Evolutionary conservation across 2,113 vertebrate species (phyloP), one percentile per base, ranked within the genome.

Genomic region (Tachysurus fulvidraco): DNA sequence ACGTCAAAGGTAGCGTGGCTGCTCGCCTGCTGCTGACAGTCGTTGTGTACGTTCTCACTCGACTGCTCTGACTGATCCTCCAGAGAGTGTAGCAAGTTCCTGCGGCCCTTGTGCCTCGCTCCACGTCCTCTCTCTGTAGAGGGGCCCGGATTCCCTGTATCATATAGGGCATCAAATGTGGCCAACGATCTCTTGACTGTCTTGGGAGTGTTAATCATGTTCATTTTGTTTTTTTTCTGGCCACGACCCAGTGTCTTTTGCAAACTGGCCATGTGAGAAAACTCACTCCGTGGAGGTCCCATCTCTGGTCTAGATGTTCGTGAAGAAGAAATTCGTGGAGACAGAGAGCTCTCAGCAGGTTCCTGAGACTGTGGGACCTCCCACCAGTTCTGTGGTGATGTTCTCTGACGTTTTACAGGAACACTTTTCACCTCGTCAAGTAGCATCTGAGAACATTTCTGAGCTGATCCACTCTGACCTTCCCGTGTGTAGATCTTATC

Each of bases 331-430:
- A 25, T 77, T 71, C 17, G 65, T 52, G 77, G 76, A 11, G 83
- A 57, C 1, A 76, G 21, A 50, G 52, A 0, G 19, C 12, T 79
- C 11, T 88, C 64, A 1, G 21, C 57, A 12, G 88, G n/a, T 50
- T 87, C 78, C 3, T 83, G 21, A 36, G 28, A 0, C 3, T 36
- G 23, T 1, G 46, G 4, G 7, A 44, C 60, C 17, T 44, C n/a
- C 94, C 94, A 94, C 93, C 92, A 93, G 44, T 84, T 86, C 10
- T 81, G 21, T 0, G 90, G 89, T n/a, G 78, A 19, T 60, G 83
- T 93, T 78, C 92, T 93, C 57, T 50, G 90, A 17, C 91, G 90
- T 87, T 85, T 94, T 23, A 8, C 41, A 7, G 67, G 0, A 54
- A 88, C 44, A 17, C 9, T 36, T 6, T 84, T 84, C 9, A 74